Evolutionary conservation across 1,140 invertebrate species (phyloP).

Genomic region (Psilanteris sp.): DNA sequence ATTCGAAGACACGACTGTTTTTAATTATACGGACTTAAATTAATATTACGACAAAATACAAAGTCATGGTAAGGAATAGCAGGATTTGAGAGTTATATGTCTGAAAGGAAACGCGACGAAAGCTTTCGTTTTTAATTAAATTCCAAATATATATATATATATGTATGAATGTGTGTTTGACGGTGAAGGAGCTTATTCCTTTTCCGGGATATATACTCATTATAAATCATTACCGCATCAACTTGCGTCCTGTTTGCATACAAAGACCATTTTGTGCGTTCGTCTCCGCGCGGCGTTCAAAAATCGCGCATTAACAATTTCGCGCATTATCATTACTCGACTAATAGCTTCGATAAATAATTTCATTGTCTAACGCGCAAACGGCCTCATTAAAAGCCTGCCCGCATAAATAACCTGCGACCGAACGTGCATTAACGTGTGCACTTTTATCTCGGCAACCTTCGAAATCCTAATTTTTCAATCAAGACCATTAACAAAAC

Average conservation of each 20-base stretch:
- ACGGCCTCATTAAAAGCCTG: constrained; percentile 29
- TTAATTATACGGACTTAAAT: no score
- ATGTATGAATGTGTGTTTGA: no score
- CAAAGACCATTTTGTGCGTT: no score
- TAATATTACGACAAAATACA: no score
- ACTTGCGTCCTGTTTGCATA: constrained; percentile 1
- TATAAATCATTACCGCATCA: constrained; percentile 7
- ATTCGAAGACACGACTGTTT: no score
- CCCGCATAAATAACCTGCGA: constrained; percentile 37
- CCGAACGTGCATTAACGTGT: constrained; percentile 2
- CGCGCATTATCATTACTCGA: constrained; percentile 5
- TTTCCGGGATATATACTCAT: no score
- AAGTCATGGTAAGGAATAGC: no score
- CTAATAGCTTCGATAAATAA: constrained; percentile 46
- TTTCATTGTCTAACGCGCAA: constrained; percentile 37
- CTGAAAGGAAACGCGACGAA: no score
- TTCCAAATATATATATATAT: no score
- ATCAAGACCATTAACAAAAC: constrained; percentile 47
- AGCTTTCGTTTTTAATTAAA: no score
- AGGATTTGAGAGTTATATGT: no score
- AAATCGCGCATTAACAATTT: constrained; percentile 20
- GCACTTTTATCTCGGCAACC: constrained; percentile 23
- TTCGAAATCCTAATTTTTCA: constrained; percentile 46
- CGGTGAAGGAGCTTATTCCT: no score
- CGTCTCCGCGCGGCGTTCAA: constrained; percentile 2